Base-by-base conservation (phyloP, 2,888 invertebrate genomes). In the Epistrophe eligans region DNA sequence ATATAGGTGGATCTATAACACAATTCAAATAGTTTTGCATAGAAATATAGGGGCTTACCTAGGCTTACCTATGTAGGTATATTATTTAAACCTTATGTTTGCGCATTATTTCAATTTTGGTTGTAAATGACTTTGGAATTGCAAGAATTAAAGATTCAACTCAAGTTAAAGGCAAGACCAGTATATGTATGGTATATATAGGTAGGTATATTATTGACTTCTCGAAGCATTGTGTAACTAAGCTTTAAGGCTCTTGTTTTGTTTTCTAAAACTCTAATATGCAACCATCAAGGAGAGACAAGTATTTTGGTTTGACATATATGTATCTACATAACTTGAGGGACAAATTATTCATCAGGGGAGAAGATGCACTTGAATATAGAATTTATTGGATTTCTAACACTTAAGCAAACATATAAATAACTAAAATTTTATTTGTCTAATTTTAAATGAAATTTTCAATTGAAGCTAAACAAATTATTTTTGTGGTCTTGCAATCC, bases 71-170 rank as follows among this genome's bases (percentile, higher is more conserved):
- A 8, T 17, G 19, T 19, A 4, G 4, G 40, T 2, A 60, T 19
- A 60, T 19, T 7, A 43, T 24, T 28, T 40, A 9, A 45, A 64
- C 62, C 43, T 40, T 28, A 48, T 66, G 48, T 66, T 48, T 66
- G 38, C 35, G 50, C 48, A 24, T 52, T 71, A 43, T 72, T 57
- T 43, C 55, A 64, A 64, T 71, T 55, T 71, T 19, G 48, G 45
- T 73, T 13, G 48, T 48, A 32, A 35, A 60, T 73, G n/a, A 73
- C 67, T 74, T 60, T 67, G 58, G 50, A 66, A 64, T 72, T 79
- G 57, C 40, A 15, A 48, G 28, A 66, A 64, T 48, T 67, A 48
- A 43, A 45, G n/a, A 17, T 40, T 24, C 7, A 24, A 13, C 52
- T 52, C 52, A 7, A 1, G 15, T 48, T 19, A 48, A 24, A 52